phyloP scores from a whole-genome alignment of 2,113 vertebrate genomes.

The Pithys albifrons region DNA sequence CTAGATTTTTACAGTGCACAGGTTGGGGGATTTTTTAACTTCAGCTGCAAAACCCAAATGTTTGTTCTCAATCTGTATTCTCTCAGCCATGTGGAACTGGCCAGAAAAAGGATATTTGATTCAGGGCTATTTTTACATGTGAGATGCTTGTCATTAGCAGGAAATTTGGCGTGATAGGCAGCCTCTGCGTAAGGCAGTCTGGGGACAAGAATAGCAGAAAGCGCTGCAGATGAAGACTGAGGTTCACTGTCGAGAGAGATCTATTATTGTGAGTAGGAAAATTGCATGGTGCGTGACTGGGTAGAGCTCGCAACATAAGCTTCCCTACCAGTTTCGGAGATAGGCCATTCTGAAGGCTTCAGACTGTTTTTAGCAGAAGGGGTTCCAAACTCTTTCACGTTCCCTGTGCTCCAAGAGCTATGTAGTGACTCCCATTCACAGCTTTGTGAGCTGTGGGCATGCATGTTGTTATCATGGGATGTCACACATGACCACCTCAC shows the following conservation, averaged over 20 bases:
- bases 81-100: not conserved
- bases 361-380: not conserved
- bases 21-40: not conserved
- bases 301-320: not conserved
- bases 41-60: not conserved
- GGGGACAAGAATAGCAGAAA: constrained; percentile 31
- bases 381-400: not conserved
- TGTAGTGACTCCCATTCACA: not conserved
- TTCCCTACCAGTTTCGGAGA: not conserved
- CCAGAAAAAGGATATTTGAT: not conserved
- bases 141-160: constrained; percentile 25
- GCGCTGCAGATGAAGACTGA: not conserved
- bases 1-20: not conserved
- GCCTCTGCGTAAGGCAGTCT: not conserved
- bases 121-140: constrained; percentile 29
- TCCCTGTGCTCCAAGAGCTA: not conserved
- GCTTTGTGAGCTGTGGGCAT: not conserved
- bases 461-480: not conserved
- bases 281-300: not conserved
- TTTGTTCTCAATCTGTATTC: constrained; percentile 3
- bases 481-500: accelerated
- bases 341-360: not conserved
- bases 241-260: not conserved
- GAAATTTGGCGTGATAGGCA: constrained; percentile 1
- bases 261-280: not conserved